Conservation (phyloP, 2,113 vertebrate genomes). For the Colius striatus region DNA sequence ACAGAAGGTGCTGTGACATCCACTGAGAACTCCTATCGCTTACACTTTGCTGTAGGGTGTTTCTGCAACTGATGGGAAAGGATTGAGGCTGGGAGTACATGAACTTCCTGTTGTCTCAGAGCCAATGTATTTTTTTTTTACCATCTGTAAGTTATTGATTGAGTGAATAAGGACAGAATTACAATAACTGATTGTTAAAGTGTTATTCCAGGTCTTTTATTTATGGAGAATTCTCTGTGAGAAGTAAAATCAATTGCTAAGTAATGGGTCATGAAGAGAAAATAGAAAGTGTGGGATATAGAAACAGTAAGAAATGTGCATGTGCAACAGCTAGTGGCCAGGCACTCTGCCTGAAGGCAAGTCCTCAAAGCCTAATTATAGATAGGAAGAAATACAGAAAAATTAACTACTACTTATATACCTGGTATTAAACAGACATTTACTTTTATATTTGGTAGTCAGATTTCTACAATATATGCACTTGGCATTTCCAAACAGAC, state of each 20-base stretch:
- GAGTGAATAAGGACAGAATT: background rate
- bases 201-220: background rate
- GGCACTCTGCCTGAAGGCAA: background rate
- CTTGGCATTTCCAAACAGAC: background rate
- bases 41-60: background rate
- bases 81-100: background rate
- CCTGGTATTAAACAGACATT: background rate
- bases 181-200: background rate
- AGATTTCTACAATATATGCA: background rate
- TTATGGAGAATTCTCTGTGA: background rate
- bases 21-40: background rate
- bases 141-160: background rate
- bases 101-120: background rate
- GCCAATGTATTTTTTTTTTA: background rate
- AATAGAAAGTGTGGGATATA: background rate
- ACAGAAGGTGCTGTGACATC: background rate
- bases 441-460: background rate
- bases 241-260: conserved; percentile 59
- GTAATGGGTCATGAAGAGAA: conserved; percentile 8
- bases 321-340: background rate
- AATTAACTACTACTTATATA: background rate
- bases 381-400: background rate
- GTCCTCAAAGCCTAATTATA: background rate
- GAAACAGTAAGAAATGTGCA: background rate
- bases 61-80: background rate